phyloP scores from a whole-genome alignment of 2,113 vertebrate genomes.

The Tupaia tana region DNA sequence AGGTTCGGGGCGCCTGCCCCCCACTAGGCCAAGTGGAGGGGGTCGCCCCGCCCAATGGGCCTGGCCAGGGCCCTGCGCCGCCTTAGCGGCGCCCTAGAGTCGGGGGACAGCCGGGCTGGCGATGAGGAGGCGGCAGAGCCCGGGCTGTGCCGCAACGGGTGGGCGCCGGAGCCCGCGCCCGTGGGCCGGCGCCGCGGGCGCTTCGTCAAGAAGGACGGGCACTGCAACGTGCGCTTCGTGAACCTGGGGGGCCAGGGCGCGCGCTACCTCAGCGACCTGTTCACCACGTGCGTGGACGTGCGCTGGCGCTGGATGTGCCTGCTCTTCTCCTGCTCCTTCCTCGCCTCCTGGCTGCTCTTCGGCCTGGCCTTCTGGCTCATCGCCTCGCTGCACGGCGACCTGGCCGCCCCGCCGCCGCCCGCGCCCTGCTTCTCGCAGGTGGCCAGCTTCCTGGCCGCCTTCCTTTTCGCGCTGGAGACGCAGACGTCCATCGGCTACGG shows the following conservation, averaged over 20 bases:
- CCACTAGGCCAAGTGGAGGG: constrained; percentile 71
- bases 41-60: constrained; percentile 78
- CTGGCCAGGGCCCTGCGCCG: constrained; percentile 82
- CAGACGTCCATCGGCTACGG: constrained; percentile 96
- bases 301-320: constrained; percentile 97
- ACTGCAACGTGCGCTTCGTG: constrained; percentile 94
- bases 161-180: not conserved
- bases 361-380: constrained; percentile 95
- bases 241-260: constrained; percentile 94
- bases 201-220: constrained; percentile 95
- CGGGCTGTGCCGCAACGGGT: constrained; percentile 79
- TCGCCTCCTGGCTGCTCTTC: constrained; percentile 95
- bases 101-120: constrained; percentile 21
- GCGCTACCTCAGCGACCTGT: constrained; percentile 94
- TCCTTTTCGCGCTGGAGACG: constrained; percentile 95
- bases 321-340: constrained; percentile 94
- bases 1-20: constrained; percentile 73
- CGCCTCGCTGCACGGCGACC: constrained; percentile 92
- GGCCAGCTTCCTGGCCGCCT: constrained; percentile 94
- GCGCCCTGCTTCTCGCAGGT: constrained; percentile 93
- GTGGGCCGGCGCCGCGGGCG: constrained; percentile 84
- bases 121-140: constrained; percentile 71
- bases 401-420: constrained; percentile 81
- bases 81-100: constrained; percentile 69
- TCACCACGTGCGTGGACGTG: constrained; percentile 95